Evolutionary conservation across 2,113 vertebrate genomes (phyloP).

Genomic region (Brachirus orientalis): DNA sequence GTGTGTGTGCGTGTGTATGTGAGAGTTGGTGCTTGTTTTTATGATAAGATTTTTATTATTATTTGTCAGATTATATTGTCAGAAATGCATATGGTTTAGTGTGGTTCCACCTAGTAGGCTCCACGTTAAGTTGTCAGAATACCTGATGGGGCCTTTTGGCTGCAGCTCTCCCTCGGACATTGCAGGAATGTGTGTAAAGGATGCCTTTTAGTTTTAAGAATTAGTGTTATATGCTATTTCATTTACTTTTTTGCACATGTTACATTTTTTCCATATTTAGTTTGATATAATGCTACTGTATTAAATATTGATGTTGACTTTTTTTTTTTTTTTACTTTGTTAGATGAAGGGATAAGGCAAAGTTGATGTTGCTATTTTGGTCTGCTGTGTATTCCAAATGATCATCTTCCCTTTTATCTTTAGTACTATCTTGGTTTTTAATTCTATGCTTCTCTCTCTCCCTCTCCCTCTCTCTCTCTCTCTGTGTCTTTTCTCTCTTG

Average conservation of each 20-base stretch:
- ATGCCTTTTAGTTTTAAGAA: not conserved
- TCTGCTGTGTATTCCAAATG: slow-evolving; percentile 25
- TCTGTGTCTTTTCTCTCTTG: no score
- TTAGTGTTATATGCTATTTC: not conserved
- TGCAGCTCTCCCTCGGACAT: no score
- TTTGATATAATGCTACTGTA: not conserved
- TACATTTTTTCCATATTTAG: no score
- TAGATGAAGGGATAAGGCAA: slow-evolving; percentile 7
- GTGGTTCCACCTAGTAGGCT: not conserved
- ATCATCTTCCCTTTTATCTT: slow-evolving; percentile 54
- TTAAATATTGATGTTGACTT: not conserved
- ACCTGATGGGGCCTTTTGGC: slow-evolving; percentile 18
- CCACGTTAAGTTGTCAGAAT: slow-evolving; percentile 30
- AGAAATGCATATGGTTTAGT: not conserved
- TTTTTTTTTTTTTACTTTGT: not conserved
- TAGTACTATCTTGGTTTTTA: slow-evolving; percentile 56
- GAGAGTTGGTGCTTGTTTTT: no score
- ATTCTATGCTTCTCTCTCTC: slow-evolving; percentile 61
- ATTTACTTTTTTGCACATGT: not conserved
- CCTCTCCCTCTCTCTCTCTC: slow-evolving; percentile 31
- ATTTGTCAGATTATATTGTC: slow-evolving; percentile 6
- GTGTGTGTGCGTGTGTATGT: slow-evolving; percentile 5
- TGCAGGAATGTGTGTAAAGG: not conserved
- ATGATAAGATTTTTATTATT: no score
- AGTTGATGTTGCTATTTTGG: slow-evolving; percentile 48